Evolutionary conservation across 1,140 invertebrate species (phyloP), one percentile per base, ranked within the genome.

Genomic region (Drosophila serrata): DNA sequence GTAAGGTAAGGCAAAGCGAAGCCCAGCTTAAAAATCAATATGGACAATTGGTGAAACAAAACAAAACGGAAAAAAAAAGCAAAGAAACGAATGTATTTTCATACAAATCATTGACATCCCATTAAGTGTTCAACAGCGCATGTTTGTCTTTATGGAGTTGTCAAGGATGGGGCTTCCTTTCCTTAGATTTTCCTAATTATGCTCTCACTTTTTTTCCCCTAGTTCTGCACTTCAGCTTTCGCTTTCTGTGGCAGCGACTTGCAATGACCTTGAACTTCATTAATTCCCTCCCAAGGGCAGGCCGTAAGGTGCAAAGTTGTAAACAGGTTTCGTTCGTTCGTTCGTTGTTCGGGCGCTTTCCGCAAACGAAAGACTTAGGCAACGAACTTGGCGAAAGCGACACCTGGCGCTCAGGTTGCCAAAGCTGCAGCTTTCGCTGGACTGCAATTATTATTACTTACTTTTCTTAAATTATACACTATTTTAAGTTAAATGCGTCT

Each of bases 301-400:
- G 24, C 58, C 58, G 15, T 73, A 55, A 62, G 53, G 29, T 43
- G 48, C 46, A 46, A 27, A 55, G 39, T 40, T 37, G 31, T 11
- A 78, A 78, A 78, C 74, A 22, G 64, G 65, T 72, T 72, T n/a
- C n/a, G n/a, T n/a, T n/a, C n/a, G n/a, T n/a, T n/a, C n/a, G n/a
- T 77, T 70, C 31, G 42, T 62, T 39, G 67, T 65, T n/a, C 61
- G 13, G 17, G 1, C 13, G 31, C 17, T 40, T 56, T 24, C 65
- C 35, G 7, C 8, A 55, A 62, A 64, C 64, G 33, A 70, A 88
- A 80, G 82, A 87, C 79, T 77, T 65, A 22, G 37, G 72, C 70
- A 82, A 76, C 70, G 42, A 88, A 88, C 79, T 82, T 78, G 51
- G 33, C 24, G 11, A 22, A 22, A 17, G 60, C 69, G 76, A 60